These are phyloP conservation scores for Phalacrocorax brasilianus DNA, from an alignment of 2,113 vertebrate genomes.

Conservation along the genomic window DNA sequence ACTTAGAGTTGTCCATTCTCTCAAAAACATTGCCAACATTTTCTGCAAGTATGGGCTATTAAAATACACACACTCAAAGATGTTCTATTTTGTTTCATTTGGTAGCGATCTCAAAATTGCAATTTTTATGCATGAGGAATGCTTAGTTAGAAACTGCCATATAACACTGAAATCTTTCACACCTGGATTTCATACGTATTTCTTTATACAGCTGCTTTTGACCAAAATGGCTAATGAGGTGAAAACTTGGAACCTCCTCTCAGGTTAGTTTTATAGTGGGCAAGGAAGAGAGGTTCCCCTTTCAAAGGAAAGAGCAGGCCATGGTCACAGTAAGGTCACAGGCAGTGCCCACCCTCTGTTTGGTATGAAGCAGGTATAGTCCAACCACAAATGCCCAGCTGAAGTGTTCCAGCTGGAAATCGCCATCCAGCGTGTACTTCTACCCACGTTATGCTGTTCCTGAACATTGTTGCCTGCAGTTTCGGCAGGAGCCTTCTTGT, in stretches of 20 bases:
- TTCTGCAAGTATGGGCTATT: neutral
- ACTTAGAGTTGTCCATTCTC: neutral
- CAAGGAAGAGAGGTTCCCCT: neutral
- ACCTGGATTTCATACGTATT: neutral
- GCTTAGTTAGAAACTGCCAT: constrained; percentile 7
- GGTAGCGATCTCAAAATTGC: neutral
- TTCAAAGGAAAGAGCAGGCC: neutral
- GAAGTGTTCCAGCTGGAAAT: neutral
- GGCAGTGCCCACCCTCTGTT: neutral
- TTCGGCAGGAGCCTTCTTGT: neutral
- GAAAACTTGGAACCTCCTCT: constrained; percentile 2
- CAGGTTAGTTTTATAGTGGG: neutral
- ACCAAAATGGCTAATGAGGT: constrained; percentile 22
- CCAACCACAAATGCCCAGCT: neutral
- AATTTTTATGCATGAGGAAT: constrained; percentile 22
- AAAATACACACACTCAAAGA: neutral
- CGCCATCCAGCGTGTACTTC: neutral
- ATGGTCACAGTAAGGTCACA: neutral
- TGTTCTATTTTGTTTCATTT: constrained; percentile 12
- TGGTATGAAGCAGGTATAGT: neutral
- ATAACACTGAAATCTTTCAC: neutral
- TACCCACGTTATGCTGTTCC: neutral
- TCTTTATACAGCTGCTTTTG: constrained; percentile 47
- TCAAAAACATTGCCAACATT: neutral
- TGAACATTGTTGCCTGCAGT: fast-evolving